Percentiles rank a stretch among this genome's conserved stretches.
Conservation (phyloP, 2,113 vertebrate genomes). For the Lathamus discolor region DNA sequence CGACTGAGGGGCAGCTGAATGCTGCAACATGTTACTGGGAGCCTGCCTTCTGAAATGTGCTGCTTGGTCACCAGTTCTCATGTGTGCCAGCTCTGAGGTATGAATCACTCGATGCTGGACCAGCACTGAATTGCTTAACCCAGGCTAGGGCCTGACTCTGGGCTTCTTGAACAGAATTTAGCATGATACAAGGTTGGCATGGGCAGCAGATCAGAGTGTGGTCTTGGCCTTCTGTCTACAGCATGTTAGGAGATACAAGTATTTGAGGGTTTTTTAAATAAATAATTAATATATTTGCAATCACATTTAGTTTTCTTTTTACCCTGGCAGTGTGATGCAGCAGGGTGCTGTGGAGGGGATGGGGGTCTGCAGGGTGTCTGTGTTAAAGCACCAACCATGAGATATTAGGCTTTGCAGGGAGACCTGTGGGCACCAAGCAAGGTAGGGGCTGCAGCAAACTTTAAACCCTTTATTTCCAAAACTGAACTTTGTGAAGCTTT, state of each 20-base stretch:
- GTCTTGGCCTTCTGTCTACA: background rate
- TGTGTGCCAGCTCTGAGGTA: background rate
- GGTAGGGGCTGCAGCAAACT: background rate
- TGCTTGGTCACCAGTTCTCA: background rate
- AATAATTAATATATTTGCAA: background rate
- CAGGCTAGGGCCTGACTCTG: background rate
- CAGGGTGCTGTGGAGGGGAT: background rate
- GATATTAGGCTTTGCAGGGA: background rate
- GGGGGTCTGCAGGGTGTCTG: background rate
- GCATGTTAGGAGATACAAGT: background rate
- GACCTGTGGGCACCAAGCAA: background rate
- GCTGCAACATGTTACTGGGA: background rate
- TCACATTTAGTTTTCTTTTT: background rate
- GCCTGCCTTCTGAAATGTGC: background rate
- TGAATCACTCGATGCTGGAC: background rate
- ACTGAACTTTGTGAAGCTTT: background rate
- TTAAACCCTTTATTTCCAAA: background rate
- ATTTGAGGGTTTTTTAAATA: background rate
- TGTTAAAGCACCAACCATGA: too few relatives aligned
- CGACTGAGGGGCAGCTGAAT: background rate
- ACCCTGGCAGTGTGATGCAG: background rate
- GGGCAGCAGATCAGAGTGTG: background rate
- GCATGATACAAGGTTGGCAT: background rate
- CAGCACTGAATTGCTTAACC: background rate
- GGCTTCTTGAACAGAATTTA: background rate